phyloP scores from a whole-genome alignment of 2,113 vertebrate species.

The Spheniscus mendiculus region DNA sequence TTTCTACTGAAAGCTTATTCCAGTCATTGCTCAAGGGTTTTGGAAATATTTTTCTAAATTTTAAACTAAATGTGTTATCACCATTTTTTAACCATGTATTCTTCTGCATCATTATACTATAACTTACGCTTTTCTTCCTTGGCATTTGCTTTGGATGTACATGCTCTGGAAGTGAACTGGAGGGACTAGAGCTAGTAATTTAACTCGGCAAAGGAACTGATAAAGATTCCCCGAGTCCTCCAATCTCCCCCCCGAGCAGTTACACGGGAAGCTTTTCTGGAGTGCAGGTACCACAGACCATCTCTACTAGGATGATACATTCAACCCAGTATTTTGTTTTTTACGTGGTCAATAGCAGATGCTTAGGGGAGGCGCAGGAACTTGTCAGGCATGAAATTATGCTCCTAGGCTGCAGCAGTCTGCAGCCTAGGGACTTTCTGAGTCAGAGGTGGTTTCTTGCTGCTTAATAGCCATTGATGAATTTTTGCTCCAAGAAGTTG shows the following conservation, averaged over 20 bases:
- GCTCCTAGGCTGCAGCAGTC: not conserved
- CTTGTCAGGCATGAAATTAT: not conserved
- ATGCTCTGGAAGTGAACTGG: not conserved
- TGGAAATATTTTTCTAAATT: not conserved
- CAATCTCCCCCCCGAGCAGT: fast-evolving
- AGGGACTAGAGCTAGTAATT: not conserved
- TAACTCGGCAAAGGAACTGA: not conserved
- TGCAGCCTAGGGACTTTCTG: not conserved
- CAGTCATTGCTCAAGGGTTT: not conserved
- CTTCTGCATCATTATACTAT: not conserved
- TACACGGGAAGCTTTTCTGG: not conserved
- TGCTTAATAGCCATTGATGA: not conserved
- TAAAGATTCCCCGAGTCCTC: not conserved
- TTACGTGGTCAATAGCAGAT: not conserved
- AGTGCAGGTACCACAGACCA: too few relatives aligned
- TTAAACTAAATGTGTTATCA: not conserved
- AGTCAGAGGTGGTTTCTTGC: not conserved
- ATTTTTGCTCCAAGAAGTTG: not conserved
- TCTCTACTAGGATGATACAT: not conserved
- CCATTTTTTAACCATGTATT: not conserved
- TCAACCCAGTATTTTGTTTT: not conserved
- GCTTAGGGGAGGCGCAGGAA: not conserved
- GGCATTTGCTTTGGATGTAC: not conserved
- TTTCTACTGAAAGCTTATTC: not conserved
- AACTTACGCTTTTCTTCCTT: fast-evolving